Conservation (phyloP, 2,113 vertebrate species). For the Ameiurus melas region DNA sequence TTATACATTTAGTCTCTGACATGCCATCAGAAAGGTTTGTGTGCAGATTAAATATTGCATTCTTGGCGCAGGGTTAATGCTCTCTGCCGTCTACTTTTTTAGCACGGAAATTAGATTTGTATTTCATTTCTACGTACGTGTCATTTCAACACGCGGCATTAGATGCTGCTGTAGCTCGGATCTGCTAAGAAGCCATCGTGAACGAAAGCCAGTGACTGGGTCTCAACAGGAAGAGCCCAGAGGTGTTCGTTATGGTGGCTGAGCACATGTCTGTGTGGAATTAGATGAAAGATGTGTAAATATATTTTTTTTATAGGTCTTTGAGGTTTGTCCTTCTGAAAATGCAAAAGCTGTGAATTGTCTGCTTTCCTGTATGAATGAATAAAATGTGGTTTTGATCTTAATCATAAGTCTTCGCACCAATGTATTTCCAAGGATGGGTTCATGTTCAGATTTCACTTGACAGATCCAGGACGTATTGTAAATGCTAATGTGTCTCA, state of each 20-base stretch:
- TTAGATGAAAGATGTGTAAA: constrained; percentile 9
- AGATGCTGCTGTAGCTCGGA: not conserved
- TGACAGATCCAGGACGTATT: not conserved
- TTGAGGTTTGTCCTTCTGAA: constrained; percentile 11
- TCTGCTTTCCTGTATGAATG: not conserved
- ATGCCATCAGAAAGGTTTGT: not conserved
- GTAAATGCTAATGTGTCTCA: not conserved
- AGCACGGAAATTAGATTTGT: constrained; percentile 2
- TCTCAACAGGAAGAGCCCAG: not conserved
- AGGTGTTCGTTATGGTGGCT: constrained; percentile 44
- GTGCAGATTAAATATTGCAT: not conserved
- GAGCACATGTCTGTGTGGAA: constrained; percentile 43
- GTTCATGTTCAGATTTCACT: not conserved
- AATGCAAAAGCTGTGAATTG: not conserved
- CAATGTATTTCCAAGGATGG: not conserved
- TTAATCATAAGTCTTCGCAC: not conserved
- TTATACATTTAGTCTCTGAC: not conserved
- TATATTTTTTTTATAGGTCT: constrained; percentile 38
- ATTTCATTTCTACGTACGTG: not conserved
- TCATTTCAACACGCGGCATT: not conserved
- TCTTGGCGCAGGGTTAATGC: not conserved
- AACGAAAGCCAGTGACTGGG: constrained; percentile 48
- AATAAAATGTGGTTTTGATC: constrained; percentile 16
- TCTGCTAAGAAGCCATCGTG: constrained; percentile 50
- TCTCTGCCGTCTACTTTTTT: not conserved